These are phyloP conservation scores for Propithecus perrieri DNA, from an alignment of 2,797 vertebrate genomes.

Conservation along the genomic window DNA sequence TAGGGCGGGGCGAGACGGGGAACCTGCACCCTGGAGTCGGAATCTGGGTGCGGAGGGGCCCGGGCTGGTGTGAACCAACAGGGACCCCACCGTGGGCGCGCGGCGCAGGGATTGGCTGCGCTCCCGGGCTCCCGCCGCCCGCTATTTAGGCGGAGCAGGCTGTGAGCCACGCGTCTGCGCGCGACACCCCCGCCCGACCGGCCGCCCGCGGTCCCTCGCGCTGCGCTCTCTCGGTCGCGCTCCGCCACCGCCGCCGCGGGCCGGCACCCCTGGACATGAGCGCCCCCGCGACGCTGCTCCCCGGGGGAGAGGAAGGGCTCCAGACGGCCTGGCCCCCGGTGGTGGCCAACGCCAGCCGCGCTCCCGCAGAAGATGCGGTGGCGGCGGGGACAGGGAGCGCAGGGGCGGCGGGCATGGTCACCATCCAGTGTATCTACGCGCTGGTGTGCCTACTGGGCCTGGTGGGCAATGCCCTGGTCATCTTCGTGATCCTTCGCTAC, in stretches of 20 bases:
- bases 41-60: not conserved
- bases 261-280: conserved; percentile 71
- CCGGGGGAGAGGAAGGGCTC: conserved; percentile 37
- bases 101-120: not conserved
- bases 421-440: conserved; percentile 76
- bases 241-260: not conserved
- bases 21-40: not conserved
- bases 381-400: conserved; percentile 17
- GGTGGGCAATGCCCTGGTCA: conserved; percentile 78
- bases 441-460: conserved; percentile 77
- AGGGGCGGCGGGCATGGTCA: conserved; percentile 48
- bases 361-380: fast-evolving
- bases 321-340: not conserved
- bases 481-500: conserved; percentile 77
- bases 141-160: not conserved
- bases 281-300: conserved; percentile 23
- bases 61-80: not conserved
- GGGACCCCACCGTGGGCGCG: not conserved
- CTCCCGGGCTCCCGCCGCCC: not conserved
- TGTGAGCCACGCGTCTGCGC: not conserved
- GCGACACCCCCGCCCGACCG: not conserved
- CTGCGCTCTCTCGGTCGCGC: not conserved
- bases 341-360: conserved; percentile 56
- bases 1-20: not conserved
- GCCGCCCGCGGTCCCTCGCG: not conserved